These are phyloP conservation scores for Sinocyclocheilus anshuiensis DNA, from an alignment of 2,113 vertebrate species.

Conservation along the genomic window DNA sequence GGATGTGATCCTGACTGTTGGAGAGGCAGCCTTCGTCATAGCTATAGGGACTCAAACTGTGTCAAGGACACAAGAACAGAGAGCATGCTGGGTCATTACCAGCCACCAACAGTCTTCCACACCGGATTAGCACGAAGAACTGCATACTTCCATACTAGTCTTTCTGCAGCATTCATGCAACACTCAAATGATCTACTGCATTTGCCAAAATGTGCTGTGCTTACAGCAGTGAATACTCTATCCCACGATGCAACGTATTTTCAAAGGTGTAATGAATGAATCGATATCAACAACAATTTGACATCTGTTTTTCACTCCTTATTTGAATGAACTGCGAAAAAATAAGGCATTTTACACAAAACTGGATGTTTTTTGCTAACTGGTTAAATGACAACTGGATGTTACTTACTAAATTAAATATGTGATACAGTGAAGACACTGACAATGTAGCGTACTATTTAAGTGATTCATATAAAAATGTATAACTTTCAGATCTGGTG, in stretches of 20 bases:
- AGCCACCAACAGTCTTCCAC: background rate
- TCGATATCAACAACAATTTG: background rate
- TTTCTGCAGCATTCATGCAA: background rate
- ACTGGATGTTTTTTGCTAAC: background rate
- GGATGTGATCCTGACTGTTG: slow-evolving; percentile 97
- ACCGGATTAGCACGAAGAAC: background rate
- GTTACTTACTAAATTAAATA: too few relatives aligned
- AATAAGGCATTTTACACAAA: background rate
- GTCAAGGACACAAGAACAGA: slow-evolving; percentile 42
- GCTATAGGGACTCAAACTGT: slow-evolving; percentile 93
- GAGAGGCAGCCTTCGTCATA: slow-evolving; percentile 93
- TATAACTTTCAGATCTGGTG: too few relatives aligned
- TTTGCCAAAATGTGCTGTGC: background rate
- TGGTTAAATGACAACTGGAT: background rate
- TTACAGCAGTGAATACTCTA: background rate
- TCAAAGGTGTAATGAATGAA: background rate
- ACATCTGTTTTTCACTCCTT: background rate
- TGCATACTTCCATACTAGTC: background rate
- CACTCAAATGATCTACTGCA: background rate
- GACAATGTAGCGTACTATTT: too few relatives aligned
- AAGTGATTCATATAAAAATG: too few relatives aligned
- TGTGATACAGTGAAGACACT: too few relatives aligned
- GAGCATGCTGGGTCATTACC: slow-evolving; percentile 9
- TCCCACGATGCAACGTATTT: background rate
- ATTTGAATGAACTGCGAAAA: background rate